Percentiles rank a stretch among this genome's conserved stretches.
These are phyloP conservation scores for Tetanocera ferruginea DNA, from an alignment of 2,888 invertebrate species.

Conservation along the genomic window DNA sequence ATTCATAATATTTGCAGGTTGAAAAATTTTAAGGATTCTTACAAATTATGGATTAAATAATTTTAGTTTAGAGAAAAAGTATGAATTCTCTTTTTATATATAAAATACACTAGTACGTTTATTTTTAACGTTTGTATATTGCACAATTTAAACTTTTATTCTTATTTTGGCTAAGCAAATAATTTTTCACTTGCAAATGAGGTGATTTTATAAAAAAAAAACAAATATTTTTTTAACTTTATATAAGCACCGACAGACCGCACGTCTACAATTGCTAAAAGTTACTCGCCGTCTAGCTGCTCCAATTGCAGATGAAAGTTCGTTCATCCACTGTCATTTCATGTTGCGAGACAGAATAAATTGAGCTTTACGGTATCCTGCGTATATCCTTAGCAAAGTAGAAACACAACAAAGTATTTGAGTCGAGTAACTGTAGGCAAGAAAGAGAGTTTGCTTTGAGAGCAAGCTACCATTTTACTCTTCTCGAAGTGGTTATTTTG, in stretches of 20 bases:
- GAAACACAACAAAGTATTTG: neutral
- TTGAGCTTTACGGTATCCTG: neutral
- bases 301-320: neutral
- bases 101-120: slow-evolving; percentile 44
- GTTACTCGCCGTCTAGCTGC: slow-evolving; percentile 56
- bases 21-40: slow-evolving; percentile 5
- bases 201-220: slow-evolving; percentile 16
- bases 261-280: slow-evolving; percentile 60
- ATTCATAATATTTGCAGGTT: slow-evolving; percentile 79
- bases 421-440: neutral
- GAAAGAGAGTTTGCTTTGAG: neutral
- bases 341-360: neutral
- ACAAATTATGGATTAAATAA: neutral
- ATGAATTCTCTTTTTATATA: slow-evolving; percentile 44
- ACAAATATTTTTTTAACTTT: slow-evolving; percentile 36
- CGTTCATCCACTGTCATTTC: slow-evolving; percentile 3
- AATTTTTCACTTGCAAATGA: slow-evolving; percentile 3
- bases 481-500: too few species aligned
- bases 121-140: slow-evolving; percentile 23
- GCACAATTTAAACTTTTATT: slow-evolving; percentile 35
- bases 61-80: slow-evolving; percentile 18
- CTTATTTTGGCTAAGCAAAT: slow-evolving; percentile 9
- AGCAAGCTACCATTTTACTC: neutral
- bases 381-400: neutral
- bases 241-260: slow-evolving; percentile 31